Evolutionary conservation across 2,888 invertebrate species (phyloP), one percentile per base, ranked within the genome.

Genomic region (Acanthosoma haemorrhoidale): DNA sequence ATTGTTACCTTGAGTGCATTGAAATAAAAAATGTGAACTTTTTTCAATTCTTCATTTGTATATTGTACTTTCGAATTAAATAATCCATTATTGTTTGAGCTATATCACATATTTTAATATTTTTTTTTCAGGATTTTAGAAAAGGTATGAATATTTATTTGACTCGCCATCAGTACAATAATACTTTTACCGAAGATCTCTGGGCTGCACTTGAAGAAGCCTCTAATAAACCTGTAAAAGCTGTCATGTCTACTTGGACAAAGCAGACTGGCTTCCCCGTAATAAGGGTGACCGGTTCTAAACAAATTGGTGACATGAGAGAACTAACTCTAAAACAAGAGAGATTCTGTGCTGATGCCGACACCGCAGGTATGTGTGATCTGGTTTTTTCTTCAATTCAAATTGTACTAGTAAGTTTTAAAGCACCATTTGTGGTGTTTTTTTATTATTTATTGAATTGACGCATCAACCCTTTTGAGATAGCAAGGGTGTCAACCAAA

Each of bases 191-290:
- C 0, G 92, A 92, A 79, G 95, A 98, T 80, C 83, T 98, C 76
- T 98, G 97, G 97, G 85, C 86, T 1, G 90, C 94, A 0, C 82
- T 98, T 73, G 91, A 90, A 77, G 90, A 73, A 57, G 69, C 71
- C 4, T 73, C 73, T 3, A 69, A 72, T n/a, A 94, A 96, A 79
- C 94, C 95, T 3, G 91, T 99, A 1, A 88, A 88, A 1, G 87
- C 86, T 59, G 90, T 99, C 8, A 98, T 99, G 97, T 90, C 91
- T 6, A 92, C 93, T 18, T 99, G 98, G 98, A 97, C 96, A 0
- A 91, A 92, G 78, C 91, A 94, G 78, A 92, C 91, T 86, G 97
- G 98, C 41, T 97, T 93, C 79, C 97, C 97, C 1, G 87, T 96
- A 68, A 87, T 93, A 11, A 84, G 80, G 57, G 85, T 85, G 4